Conservation (phyloP, 2,888 invertebrate species). For the Tetragonula carbonaria region DNA sequence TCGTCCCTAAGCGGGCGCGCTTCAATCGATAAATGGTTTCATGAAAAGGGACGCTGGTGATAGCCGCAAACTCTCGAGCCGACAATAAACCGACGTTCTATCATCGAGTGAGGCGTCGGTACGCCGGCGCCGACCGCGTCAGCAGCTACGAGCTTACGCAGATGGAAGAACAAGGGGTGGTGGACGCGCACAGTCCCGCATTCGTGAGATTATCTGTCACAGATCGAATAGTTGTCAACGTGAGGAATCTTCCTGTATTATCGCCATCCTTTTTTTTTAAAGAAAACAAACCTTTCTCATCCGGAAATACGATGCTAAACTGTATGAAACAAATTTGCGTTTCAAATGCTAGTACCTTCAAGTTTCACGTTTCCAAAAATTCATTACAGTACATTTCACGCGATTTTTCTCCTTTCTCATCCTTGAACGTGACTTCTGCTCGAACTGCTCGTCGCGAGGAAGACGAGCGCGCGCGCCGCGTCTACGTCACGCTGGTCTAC, state of each 20-base stretch:
- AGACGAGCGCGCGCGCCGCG: slow-evolving; percentile 71
- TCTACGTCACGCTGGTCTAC: slow-evolving; percentile 75
- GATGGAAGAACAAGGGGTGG: slow-evolving; percentile 20
- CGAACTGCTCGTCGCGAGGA: slow-evolving; percentile 52
- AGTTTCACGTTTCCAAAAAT: neutral
- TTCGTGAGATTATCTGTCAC: neutral
- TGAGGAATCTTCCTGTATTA: neutral
- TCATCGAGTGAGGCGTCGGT: slow-evolving; percentile 38
- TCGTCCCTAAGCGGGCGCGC: slow-evolving; percentile 3
- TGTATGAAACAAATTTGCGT: no score
- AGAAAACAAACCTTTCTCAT: no score
- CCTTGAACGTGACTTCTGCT: slow-evolving; percentile 15
- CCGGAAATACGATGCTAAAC: no score
- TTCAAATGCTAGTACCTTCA: no score
- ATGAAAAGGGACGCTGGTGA: slow-evolving; percentile 20
- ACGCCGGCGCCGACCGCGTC: slow-evolving; percentile 53
- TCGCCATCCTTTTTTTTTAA: neutral
- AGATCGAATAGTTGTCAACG: neutral
- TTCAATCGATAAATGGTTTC: slow-evolving; percentile 45
- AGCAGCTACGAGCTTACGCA: slow-evolving; percentile 38
- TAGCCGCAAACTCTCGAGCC: slow-evolving; percentile 22
- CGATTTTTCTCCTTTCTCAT: neutral
- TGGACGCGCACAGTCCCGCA: neutral
- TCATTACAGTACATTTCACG: no score
- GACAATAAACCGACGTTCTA: slow-evolving; percentile 43